phyloP scores from a whole-genome alignment of 1,140 invertebrate species.

The Drosophila sp. region DNA sequence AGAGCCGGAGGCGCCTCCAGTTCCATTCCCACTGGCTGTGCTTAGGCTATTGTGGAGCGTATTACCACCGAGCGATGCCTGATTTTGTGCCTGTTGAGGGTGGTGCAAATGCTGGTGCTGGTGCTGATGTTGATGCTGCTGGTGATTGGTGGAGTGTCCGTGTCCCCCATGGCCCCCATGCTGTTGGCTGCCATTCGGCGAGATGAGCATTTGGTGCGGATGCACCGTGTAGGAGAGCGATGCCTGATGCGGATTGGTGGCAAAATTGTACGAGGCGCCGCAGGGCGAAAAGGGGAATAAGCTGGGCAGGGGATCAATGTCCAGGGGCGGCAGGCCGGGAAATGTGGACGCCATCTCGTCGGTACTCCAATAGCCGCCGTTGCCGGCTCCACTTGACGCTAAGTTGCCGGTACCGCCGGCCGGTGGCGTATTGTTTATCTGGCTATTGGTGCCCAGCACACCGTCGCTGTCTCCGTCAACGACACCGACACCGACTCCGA shows the following conservation, averaged over 20 bases:
- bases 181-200: constrained; percentile 69
- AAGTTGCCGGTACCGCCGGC: constrained; percentile 42
- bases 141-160: constrained; percentile 48
- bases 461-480: constrained; percentile 28
- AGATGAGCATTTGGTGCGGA: constrained; percentile 84
- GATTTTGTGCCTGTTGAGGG: constrained; percentile 59
- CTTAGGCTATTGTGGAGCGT: constrained; percentile 60
- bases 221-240: constrained; percentile 84
- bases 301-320: constrained; percentile 89
- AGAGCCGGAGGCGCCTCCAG: constrained; percentile 28
- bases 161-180: constrained; percentile 37
- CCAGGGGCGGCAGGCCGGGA: constrained; percentile 88
- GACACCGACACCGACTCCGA: constrained; percentile 61
- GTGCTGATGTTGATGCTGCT: constrained; percentile 25
- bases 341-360: constrained; percentile 92
- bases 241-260: constrained; percentile 83
- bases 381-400: constrained; percentile 25
- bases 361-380: constrained; percentile 85
- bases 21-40: constrained; percentile 26
- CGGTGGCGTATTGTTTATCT: constrained; percentile 67
- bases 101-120: constrained; percentile 48
- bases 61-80: constrained; percentile 68
- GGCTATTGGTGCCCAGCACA: constrained; percentile 49
- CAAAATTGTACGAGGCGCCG: constrained; percentile 86
- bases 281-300: constrained; percentile 90